A percentile compares a stretch with the other conserved stretches of the same genome.
phyloP scores from a whole-genome alignment of 1,140 invertebrate genomes.

The Cardiocondyla obscurior region DNA sequence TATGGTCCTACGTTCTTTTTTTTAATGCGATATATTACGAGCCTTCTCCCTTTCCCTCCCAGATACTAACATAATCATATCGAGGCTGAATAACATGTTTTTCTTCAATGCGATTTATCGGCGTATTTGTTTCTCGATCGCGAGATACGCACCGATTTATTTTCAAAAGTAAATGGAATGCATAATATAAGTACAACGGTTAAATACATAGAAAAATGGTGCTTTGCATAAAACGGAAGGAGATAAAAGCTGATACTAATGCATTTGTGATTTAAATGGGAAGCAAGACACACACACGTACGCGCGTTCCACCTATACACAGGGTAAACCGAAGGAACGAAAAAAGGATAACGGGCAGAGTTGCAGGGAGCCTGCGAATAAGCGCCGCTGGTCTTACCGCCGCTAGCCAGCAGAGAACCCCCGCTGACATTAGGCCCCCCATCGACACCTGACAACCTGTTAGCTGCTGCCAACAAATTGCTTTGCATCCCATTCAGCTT shows the following conservation, averaged over 20 bases:
- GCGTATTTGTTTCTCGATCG: neutral
- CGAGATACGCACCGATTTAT: neutral
- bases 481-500: conserved; percentile 70
- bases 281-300: too few species aligned
- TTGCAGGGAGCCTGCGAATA: conserved; percentile 67
- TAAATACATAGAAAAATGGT: neutral
- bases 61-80: conserved; percentile 26
- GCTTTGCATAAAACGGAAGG: neutral
- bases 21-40: neutral
- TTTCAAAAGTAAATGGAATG: neutral
- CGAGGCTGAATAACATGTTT: neutral
- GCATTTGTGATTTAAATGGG: conserved; percentile 32
- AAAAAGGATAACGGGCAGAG: conserved; percentile 54
- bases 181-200: neutral
- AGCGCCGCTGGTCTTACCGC: conserved; percentile 67
- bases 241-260: neutral
- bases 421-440: conserved; percentile 77
- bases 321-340: conserved; percentile 37
- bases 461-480: conserved; percentile 80
- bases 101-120: neutral
- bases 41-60: too few species aligned
- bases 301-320: too few species aligned
- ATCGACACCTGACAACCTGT: conserved; percentile 79
- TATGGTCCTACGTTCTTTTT: neutral
- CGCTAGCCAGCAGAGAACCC: conserved; percentile 70